Evolutionary conservation across 2,888 invertebrate genomes (phyloP).

Genomic region (Clusia tigrina): DNA sequence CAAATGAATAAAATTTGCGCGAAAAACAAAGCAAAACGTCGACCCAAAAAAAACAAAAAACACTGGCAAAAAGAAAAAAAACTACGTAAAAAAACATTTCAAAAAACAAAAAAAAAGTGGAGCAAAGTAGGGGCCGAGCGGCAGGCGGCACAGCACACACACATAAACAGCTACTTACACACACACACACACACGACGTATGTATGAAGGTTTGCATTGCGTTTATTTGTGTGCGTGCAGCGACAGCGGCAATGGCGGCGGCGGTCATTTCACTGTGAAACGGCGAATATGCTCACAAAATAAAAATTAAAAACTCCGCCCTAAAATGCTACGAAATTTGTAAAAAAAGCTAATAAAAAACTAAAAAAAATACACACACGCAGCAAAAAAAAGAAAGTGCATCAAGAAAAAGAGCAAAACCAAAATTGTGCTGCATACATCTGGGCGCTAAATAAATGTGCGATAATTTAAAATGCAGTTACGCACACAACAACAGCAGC

Average conservation of each 20-base stretch:
- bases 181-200: neutral
- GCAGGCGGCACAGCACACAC: conserved; percentile 27
- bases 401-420: conserved; percentile 20
- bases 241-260: neutral
- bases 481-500: conserved; percentile 30
- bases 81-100: conserved; percentile 32
- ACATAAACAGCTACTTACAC: conserved; percentile 28
- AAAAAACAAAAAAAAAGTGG: conserved; percentile 26
- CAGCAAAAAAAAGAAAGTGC: conserved; percentile 32
- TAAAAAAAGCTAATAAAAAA: conserved; percentile 30
- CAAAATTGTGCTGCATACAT: conserved; percentile 20
- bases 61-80: conserved; percentile 30
- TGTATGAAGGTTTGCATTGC: conserved; percentile 17
- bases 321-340: conserved; percentile 51
- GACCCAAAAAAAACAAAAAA: too few relatives aligned
- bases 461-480: conserved; percentile 59
- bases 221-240: conserved; percentile 12
- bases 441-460: conserved; percentile 38
- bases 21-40: too few relatives aligned
- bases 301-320: conserved; percentile 64
- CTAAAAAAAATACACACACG: conserved; percentile 28
- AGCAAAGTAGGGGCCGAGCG: conserved; percentile 25
- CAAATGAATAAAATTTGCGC: conserved; percentile 30
- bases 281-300: conserved; percentile 53
- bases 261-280: conserved; percentile 26